A percentile compares a stretch with the other conserved stretches of the same genome.
Evolutionary conservation across 2,797 vertebrate species (phyloP).

Genomic region (Hephaestus fuliginosus): DNA sequence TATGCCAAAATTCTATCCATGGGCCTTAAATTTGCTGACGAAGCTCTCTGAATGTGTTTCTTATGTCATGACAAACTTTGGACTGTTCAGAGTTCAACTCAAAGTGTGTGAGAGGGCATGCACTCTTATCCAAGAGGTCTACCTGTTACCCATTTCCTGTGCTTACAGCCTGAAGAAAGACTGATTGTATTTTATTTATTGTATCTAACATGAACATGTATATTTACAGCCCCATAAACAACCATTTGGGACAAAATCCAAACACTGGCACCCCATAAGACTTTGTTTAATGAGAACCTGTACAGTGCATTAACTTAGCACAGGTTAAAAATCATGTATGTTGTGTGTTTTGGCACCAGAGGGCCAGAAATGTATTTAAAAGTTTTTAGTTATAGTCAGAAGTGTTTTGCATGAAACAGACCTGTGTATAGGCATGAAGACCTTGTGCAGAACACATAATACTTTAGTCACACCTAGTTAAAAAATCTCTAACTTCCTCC

Average conservation of each 20-base stretch:
- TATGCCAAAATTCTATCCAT: neutral
- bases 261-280: slow-evolving; percentile 7
- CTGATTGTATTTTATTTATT: slow-evolving; percentile 29
- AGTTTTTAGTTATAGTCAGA: neutral
- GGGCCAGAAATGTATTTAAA: neutral
- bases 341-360: slow-evolving; percentile 23
- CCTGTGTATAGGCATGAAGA: slow-evolving; percentile 29
- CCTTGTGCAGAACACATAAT: slow-evolving; percentile 22
- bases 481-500: slow-evolving; percentile 28
- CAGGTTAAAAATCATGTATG: slow-evolving; percentile 17
- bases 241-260: slow-evolving; percentile 8
- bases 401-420: slow-evolving; percentile 33
- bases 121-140: slow-evolving; percentile 14
- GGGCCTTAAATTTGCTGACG: neutral
- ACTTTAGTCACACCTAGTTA: slow-evolving; percentile 35
- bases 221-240: slow-evolving; percentile 40
- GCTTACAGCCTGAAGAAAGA: slow-evolving; percentile 9
- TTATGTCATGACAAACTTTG: slow-evolving; percentile 17
- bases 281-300: slow-evolving; percentile 5
- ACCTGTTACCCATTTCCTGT: slow-evolving; percentile 36
- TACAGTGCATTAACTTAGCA: neutral
- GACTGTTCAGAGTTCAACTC: slow-evolving; percentile 5
- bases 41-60: slow-evolving; percentile 16
- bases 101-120: slow-evolving; percentile 30
- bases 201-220: slow-evolving; percentile 1